Evolutionary conservation across 2,113 vertebrate genomes (phyloP).

Genomic region (Ariopsis seemanni): DNA sequence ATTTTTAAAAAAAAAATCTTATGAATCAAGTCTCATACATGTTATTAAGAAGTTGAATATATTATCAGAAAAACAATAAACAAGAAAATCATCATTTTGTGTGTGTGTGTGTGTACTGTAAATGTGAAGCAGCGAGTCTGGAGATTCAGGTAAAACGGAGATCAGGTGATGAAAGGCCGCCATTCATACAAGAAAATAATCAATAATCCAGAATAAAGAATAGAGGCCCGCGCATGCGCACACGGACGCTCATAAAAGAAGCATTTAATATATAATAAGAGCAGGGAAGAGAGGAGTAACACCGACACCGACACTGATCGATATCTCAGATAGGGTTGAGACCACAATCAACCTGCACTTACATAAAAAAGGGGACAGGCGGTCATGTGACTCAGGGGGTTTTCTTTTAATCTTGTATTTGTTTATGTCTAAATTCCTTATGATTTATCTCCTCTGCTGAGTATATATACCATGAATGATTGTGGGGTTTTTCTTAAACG

Average conservation of each 20-base stretch:
- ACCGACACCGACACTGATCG: constrained; percentile 14
- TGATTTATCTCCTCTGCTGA: background rate
- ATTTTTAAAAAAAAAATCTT: background rate
- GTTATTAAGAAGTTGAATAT: background rate
- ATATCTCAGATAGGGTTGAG: constrained; percentile 3
- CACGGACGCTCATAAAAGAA: constrained; percentile 39
- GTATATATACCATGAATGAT: background rate
- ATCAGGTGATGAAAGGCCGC: constrained; percentile 44
- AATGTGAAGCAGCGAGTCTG: background rate
- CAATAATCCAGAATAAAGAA: constrained; percentile 42
- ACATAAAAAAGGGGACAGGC: background rate
- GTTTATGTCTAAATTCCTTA: background rate
- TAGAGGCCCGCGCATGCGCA: constrained; percentile 37
- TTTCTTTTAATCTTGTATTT: too few species aligned
- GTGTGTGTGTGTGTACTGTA: background rate
- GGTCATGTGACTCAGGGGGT: background rate
- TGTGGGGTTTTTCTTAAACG: background rate
- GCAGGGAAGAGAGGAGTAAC: background rate
- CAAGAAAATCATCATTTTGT: background rate
- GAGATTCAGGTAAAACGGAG: constrained; percentile 31
- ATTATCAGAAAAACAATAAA: background rate
- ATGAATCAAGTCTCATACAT: background rate
- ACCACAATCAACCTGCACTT: constrained; percentile 3
- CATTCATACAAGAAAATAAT: constrained; percentile 48
- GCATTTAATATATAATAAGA: constrained; percentile 22